Conservation (phyloP, 2,888 invertebrate species). For the Agrochola litura region DNA sequence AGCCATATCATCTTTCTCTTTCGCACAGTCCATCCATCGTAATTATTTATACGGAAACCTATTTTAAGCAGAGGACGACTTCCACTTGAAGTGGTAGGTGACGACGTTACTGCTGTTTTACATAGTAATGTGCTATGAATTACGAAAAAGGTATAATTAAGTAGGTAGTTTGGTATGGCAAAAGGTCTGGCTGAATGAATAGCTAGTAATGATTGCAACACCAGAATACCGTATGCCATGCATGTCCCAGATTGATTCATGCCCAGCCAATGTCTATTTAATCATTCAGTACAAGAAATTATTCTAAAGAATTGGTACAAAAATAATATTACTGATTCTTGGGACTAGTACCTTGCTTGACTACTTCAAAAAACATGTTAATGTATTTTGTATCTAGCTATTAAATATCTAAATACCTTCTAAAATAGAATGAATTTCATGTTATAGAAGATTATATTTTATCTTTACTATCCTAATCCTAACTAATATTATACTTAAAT, state of each 20-base stretch:
- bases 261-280: slow-evolving; percentile 2
- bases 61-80: slow-evolving; percentile 16
- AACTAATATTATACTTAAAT: too few relatives aligned
- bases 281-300: not conserved
- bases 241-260: slow-evolving; percentile 21
- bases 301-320: not conserved
- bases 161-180: not conserved
- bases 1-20: too few relatives aligned
- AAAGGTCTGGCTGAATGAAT: not conserved
- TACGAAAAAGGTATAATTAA: slow-evolving; percentile 1
- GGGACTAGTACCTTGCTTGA: not conserved
- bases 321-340: not conserved
- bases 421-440: not conserved
- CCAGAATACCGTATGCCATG: not conserved
- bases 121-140: slow-evolving; percentile 6
- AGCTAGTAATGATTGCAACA: not conserved
- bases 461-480: too few relatives aligned
- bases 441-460: not conserved
- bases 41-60: not conserved
- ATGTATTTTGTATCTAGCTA: not conserved
- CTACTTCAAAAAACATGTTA: not conserved
- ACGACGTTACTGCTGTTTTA: slow-evolving; percentile 10
- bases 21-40: too few relatives aligned
- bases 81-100: not conserved
- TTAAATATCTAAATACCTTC: not conserved